Conservation (phyloP, 2,797 vertebrate genomes). For the Lacerta viridis region DNA sequence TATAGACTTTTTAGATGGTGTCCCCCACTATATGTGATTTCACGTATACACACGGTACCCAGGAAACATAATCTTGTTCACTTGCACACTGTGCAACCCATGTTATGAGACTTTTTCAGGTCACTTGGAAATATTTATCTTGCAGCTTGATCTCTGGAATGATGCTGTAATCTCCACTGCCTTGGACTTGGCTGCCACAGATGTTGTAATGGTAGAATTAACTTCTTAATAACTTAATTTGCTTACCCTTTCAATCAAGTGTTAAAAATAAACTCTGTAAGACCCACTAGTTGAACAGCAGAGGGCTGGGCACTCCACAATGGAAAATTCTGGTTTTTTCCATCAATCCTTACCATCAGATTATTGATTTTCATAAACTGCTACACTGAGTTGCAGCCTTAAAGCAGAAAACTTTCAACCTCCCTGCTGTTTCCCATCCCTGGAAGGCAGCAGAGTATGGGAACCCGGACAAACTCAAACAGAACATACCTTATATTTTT, state of each 20-base stretch:
- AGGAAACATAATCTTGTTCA: neutral
- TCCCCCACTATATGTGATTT: too few relatives aligned
- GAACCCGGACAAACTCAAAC: neutral
- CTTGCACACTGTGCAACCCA: neutral
- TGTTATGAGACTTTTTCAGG: neutral
- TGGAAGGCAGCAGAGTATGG: neutral
- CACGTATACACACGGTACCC: too few relatives aligned
- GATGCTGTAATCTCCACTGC: neutral
- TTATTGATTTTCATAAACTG: neutral
- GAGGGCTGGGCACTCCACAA: neutral
- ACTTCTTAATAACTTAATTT: neutral
- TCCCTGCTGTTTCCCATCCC: neutral
- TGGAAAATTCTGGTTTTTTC: neutral
- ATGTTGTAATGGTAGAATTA: neutral
- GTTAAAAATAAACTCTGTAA: neutral
- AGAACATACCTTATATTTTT: too few relatives aligned
- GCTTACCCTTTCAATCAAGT: neutral
- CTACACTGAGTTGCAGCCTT: neutral
- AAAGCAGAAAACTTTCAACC: neutral
- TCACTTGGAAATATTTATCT: neutral
- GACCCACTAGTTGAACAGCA: neutral
- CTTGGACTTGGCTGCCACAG: neutral
- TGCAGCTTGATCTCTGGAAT: neutral
- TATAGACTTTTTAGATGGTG: too few relatives aligned
- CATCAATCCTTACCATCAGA: neutral